Percentiles rank a stretch among this genome's conserved stretches.
These are phyloP conservation scores for Catocala nupta DNA, from an alignment of 2,888 invertebrate species.

Conservation along the genomic window DNA sequence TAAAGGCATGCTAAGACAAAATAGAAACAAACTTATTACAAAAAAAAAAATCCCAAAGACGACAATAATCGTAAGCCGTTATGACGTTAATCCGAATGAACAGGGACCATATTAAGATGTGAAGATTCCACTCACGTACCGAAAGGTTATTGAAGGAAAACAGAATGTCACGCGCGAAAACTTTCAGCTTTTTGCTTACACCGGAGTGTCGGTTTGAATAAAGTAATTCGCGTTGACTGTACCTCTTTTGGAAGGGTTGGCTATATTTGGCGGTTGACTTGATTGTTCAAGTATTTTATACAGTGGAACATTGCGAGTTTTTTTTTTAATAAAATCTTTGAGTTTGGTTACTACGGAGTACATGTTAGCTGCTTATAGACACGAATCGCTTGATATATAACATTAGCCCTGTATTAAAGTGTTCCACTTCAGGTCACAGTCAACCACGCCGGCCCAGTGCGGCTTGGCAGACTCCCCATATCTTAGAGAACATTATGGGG, in stretches of 20 bases:
- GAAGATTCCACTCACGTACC: constrained; percentile 54
- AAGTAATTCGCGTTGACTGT: constrained; percentile 23
- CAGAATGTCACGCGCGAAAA: constrained; percentile 50
- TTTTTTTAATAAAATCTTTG: no score
- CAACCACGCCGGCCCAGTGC: no score
- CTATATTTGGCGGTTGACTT: not conserved
- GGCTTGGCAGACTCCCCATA: no score
- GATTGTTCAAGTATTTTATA: no score
- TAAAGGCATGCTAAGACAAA: not conserved
- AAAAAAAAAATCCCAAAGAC: constrained; percentile 23
- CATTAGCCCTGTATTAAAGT: no score
- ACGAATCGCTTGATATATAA: no score
- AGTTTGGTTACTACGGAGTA: no score
- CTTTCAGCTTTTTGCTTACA: constrained; percentile 42
- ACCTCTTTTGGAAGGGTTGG: not conserved
- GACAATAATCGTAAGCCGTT: constrained; percentile 33
- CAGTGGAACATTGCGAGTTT: no score
- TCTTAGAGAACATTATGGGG: no score
- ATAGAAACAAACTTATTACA: constrained; percentile 16
- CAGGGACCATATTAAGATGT: constrained; percentile 37
- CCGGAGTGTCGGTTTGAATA: constrained; percentile 30
- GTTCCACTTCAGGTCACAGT: no score
- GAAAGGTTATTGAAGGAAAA: constrained; percentile 60
- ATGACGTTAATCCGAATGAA: constrained; percentile 40
- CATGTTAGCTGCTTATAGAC: no score